These are phyloP conservation scores for Zele albiditarsus DNA, from an alignment of 2,888 invertebrate genomes.

Conservation along the genomic window DNA sequence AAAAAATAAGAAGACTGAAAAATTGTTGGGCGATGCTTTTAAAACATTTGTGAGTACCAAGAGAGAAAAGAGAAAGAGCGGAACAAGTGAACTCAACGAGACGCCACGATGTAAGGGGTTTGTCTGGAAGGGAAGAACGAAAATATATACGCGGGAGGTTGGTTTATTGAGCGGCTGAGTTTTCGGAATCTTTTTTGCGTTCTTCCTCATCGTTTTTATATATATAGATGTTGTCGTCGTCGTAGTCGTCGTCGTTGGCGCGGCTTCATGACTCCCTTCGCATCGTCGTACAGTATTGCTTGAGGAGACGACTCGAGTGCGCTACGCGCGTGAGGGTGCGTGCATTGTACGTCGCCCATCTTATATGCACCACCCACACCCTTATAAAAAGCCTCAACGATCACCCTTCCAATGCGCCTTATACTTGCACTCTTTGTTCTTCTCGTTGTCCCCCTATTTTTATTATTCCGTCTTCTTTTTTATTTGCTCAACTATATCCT, in stretches of 20 bases:
- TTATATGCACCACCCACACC: slow-evolving; percentile 63
- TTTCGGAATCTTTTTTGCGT: slow-evolving; percentile 54
- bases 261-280: slow-evolving; percentile 34
- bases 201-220: slow-evolving; percentile 29
- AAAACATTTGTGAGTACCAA: slow-evolving; percentile 40
- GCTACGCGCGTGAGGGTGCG: slow-evolving; percentile 64
- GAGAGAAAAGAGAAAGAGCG: slow-evolving; percentile 15
- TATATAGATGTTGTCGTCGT: neutral
- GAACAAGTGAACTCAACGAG: slow-evolving; percentile 34
- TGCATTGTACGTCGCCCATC: slow-evolving; percentile 71
- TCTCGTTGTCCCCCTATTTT: slow-evolving; percentile 40
- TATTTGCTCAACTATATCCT: slow-evolving; percentile 33
- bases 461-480: slow-evolving; percentile 40
- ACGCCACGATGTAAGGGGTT: slow-evolving; percentile 39
- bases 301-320: slow-evolving; percentile 69
- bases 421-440: slow-evolving; percentile 68
- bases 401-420: slow-evolving; percentile 61
- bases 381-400: slow-evolving; percentile 47
- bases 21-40: slow-evolving; percentile 40
- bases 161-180: slow-evolving; percentile 70
- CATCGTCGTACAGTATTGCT: slow-evolving; percentile 61
- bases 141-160: slow-evolving; percentile 52
- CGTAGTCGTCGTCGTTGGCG: slow-evolving; percentile 10
- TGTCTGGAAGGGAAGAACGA: slow-evolving; percentile 37
- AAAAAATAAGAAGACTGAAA: slow-evolving; percentile 33